Evolutionary conservation across 2,888 invertebrate species (phyloP), one percentile per base, ranked within the genome.

Genomic region (Catonia carolina): DNA sequence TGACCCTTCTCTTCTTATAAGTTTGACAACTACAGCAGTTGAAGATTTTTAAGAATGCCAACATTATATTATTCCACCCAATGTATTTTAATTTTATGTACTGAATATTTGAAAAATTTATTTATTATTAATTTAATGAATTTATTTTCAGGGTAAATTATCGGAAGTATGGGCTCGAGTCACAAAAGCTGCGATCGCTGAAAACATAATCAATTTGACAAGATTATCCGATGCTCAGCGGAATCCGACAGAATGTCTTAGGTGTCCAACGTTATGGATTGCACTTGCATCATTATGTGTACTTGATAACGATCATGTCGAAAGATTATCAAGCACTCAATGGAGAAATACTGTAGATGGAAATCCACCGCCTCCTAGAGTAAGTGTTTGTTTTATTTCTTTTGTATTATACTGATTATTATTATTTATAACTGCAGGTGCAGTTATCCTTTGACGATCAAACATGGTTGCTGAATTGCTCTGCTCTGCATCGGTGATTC

Each of bases 211-310:
- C 33, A 85, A 87, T 68, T 75, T 96, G 51, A 91, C 93, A 0
- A 84, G 87, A 65, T 73, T 94, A 55, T 81, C 83, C 59, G 93
- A 94, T 67, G 75, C 77, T 15, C 84, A 85, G 62, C 79, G 94
- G 50, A 76, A 78, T 7, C 90, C 89, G 0, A 79, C 79, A 45
- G 81, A 84, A 62, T 96, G 95, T 71, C 77, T 95, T 45, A 83
- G 85, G 65, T 84, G 85, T 27, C 88, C 94, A 1, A 85, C 88
- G 0, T 77, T 95, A 53, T 98, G 98, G 98, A 74, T 96, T 65
- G 89, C 95, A 0, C 74, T 98, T 52, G 92, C 96, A 1, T 90
- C 97, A 1, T 80, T 98, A 12, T 94, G 96, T 72, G 91, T 96
- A 2, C 78, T 97, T 62, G 92, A 94, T 67, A 86, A 88, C 55